Conservation (phyloP, 1,140 invertebrate genomes). For the Lepidurus couesii region DNA sequence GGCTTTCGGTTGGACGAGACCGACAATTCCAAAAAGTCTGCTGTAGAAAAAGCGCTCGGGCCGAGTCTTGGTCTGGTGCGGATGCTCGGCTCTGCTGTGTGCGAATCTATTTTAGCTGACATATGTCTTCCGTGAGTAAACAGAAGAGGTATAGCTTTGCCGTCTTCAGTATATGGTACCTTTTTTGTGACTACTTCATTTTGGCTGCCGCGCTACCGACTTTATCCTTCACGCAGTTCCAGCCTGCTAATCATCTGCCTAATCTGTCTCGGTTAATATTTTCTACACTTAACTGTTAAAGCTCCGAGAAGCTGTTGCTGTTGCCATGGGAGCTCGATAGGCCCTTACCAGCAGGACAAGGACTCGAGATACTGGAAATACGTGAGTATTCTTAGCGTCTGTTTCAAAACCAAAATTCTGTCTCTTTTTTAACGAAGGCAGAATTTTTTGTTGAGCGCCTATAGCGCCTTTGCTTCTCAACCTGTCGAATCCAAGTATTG, state of each 20-base stretch:
- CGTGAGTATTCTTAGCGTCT: constrained; percentile 10
- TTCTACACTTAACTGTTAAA: not conserved
- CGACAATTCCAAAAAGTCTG: not conserved
- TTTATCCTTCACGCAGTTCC: not conserved
- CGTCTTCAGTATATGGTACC: not conserved
- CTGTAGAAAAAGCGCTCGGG: not conserved
- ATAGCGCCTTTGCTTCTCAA: not conserved
- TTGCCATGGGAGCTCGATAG: not conserved
- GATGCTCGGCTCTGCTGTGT: not conserved
- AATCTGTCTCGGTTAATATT: not conserved
- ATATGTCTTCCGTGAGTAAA: constrained; percentile 19
- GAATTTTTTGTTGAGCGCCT: not conserved
- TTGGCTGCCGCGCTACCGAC: not conserved
- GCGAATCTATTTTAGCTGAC: constrained; percentile 22
- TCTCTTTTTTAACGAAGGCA: not conserved
- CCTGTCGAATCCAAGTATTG: constrained; percentile 21
- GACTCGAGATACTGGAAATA: not conserved
- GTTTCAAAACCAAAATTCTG: not conserved
- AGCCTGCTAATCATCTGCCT: constrained; percentile 12
- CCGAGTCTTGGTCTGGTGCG: not conserved
- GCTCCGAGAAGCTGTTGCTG: not conserved
- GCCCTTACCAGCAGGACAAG: not conserved
- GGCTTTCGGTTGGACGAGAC: not conserved
- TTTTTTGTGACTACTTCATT: not conserved
- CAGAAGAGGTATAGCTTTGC: not conserved